Evolutionary conservation across 1,140 invertebrate genomes (phyloP), one percentile per base, ranked within the genome.

Genomic region (Palaemon carinicauda): DNA sequence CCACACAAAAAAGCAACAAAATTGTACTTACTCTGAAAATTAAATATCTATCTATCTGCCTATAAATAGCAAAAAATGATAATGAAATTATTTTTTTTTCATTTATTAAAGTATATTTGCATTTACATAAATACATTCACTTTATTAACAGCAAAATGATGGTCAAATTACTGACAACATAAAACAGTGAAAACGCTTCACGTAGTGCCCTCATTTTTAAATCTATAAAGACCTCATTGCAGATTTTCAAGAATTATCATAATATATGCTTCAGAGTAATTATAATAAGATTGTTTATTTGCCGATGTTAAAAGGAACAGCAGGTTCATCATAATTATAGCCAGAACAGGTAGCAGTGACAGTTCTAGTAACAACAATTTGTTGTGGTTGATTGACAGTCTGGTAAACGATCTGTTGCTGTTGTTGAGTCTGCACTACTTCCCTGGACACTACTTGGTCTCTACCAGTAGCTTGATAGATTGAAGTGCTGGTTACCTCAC

Each of bases 241-340:
- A 27, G 27, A 17, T 53, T 19, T 56, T 19, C 27, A 17, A 52
- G 3, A 54, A 17, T 54, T 52, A 7, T 82, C 19, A 1, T 53
- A 50, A 33, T 77, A 75, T 27, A 80, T 29, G 60, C 24, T 69
- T 71, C 75, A 87, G 1, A 53, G 71, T 27, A 78, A n/a, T 17
- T 33, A 53, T 9, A 27, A 31, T 73, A 73, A 5, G 27, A 3
- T 78, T 52, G 50, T 73, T 73, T 73, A 73, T 73, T 73, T 73
- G 75, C 75, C 75, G 31, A 82, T 75, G 24, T 51, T 82, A 24
- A 82, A 41, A 2, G 80, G 31, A 51, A 71, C 24, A 53, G 77
- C 33, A 19, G 87, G 87, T n/a, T n/a, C 50, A 17, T 80, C 29
- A 50, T 88, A 88, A 69, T 88, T 88, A 78, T 88, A 88, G 3